These are phyloP conservation scores for Hydropsyche tenuis DNA, from an alignment of 1,140 invertebrate species.

Conservation along the genomic window DNA sequence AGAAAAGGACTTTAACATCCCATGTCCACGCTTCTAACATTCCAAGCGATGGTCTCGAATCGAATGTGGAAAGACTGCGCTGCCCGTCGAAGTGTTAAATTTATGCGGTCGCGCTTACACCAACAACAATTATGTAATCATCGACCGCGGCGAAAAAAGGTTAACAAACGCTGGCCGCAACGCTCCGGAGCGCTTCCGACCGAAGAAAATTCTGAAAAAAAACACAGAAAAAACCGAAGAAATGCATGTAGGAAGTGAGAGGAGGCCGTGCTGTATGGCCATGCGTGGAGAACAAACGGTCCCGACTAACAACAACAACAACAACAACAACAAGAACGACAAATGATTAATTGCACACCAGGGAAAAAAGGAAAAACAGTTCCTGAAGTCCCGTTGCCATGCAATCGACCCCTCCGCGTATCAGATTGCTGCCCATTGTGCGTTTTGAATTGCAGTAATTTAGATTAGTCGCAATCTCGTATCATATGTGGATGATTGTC, in stretches of 20 bases:
- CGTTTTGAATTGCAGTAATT: too few species aligned
- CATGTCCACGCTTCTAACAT: too few species aligned
- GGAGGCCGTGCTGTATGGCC: neutral
- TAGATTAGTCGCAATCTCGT: too few species aligned
- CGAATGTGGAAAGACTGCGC: neutral
- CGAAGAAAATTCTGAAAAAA: too few species aligned
- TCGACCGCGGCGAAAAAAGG: conserved; percentile 21
- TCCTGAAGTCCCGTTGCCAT: too few species aligned
- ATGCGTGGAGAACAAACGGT: neutral
- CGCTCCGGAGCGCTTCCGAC: neutral
- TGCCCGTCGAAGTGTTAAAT: neutral
- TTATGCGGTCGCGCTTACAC: conserved; percentile 22
- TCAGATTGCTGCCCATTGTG: too few species aligned
- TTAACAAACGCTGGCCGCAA: conserved; percentile 22
- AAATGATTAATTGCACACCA: neutral
- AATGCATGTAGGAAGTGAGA: conserved; percentile 8
- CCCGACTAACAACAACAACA: neutral
- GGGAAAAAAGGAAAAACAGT: too few species aligned
- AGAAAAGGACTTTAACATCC: too few species aligned
- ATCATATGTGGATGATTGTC: too few species aligned
- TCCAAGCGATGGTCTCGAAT: too few species aligned
- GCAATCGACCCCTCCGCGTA: too few species aligned
- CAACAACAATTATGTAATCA: conserved; percentile 25
- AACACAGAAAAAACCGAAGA: neutral
- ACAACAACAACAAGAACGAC: neutral